Percentiles rank a stretch among this genome's conserved stretches.
These are phyloP conservation scores for Rhopalosiphum nymphaeae DNA, from an alignment of 2,888 invertebrate species.

Conservation along the genomic window DNA sequence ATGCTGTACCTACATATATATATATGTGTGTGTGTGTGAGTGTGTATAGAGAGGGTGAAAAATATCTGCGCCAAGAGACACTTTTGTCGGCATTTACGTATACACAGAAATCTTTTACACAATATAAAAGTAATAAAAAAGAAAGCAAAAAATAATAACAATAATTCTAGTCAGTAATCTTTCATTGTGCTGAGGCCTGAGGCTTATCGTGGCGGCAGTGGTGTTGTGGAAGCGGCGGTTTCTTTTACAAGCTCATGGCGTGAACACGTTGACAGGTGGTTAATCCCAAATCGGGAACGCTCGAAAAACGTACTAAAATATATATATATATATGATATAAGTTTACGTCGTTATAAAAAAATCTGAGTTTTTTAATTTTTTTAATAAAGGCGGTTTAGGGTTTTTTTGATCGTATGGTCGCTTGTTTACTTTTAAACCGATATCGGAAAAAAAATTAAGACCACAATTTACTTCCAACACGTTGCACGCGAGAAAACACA, in stretches of 20 bases:
- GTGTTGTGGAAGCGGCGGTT: constrained; percentile 42
- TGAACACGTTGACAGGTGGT: constrained; percentile 60
- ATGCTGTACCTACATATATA: neutral
- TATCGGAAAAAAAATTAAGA: constrained; percentile 2
- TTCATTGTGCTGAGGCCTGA: constrained; percentile 39
- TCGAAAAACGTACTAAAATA: constrained; percentile 28
- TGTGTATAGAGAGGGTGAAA: constrained; percentile 46
- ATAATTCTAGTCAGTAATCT: constrained; percentile 60
- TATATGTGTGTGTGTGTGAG: neutral
- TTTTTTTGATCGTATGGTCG: neutral
- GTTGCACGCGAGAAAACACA: constrained; percentile 11
- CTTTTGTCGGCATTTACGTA: constrained; percentile 61
- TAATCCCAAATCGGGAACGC: constrained; percentile 39
- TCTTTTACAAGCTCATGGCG: constrained; percentile 55
- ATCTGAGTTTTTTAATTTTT: neutral
- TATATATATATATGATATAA: neutral
- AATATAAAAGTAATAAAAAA: constrained; percentile 34
- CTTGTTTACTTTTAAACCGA: constrained; percentile 32
- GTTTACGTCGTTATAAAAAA: constrained; percentile 26
- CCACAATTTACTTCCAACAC: neutral
- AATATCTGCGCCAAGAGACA: constrained; percentile 54
- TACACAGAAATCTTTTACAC: constrained; percentile 57
- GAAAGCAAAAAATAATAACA: constrained; percentile 54
- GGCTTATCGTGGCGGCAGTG: constrained; percentile 2
- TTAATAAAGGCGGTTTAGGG: neutral